Percentiles rank a stretch among this genome's conserved stretches.
Evolutionary conservation across 2,888 invertebrate genomes (phyloP).

Genomic region (Stegana nigrithorax): DNA sequence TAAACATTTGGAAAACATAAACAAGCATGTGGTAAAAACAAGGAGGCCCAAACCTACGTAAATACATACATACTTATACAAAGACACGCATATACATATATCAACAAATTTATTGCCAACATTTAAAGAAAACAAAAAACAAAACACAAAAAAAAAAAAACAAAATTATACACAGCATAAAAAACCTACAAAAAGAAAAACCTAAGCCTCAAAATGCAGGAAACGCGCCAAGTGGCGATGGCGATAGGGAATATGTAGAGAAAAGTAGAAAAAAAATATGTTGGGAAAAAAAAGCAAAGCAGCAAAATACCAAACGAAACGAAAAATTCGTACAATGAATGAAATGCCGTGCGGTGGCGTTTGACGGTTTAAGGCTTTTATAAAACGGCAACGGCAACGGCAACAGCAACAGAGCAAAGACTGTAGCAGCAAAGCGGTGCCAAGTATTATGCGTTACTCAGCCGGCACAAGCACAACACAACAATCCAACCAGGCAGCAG

Average conservation of each 20-base stretch:
- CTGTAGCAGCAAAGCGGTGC: no score
- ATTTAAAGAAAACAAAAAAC: conserved; percentile 54
- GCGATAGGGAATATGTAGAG: background rate
- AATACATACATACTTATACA: conserved; percentile 33
- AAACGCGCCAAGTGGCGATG: conserved; percentile 6
- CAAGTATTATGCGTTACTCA: no score
- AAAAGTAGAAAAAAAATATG: background rate
- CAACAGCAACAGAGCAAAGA: no score
- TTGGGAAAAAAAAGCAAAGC: background rate
- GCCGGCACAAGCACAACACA: background rate
- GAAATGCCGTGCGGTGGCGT: conserved; percentile 9
- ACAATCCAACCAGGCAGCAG: background rate
- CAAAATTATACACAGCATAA: background rate
- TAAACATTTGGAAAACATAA: conserved; percentile 37
- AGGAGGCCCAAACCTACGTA: conserved; percentile 39
- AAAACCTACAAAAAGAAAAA: background rate
- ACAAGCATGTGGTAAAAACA: conserved; percentile 35
- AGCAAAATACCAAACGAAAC: background rate
- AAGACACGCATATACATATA: conserved; percentile 32
- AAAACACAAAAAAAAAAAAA: conserved; percentile 13
- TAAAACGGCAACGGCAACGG: no score
- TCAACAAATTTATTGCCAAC: conserved; percentile 59
- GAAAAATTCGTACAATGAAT: conserved; percentile 5
- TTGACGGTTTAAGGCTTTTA: background rate
- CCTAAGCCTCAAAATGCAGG: conserved; percentile 10